These are phyloP conservation scores for Sebastes alutus DNA, from an alignment of 2,797 vertebrate species.

Conservation along the genomic window DNA sequence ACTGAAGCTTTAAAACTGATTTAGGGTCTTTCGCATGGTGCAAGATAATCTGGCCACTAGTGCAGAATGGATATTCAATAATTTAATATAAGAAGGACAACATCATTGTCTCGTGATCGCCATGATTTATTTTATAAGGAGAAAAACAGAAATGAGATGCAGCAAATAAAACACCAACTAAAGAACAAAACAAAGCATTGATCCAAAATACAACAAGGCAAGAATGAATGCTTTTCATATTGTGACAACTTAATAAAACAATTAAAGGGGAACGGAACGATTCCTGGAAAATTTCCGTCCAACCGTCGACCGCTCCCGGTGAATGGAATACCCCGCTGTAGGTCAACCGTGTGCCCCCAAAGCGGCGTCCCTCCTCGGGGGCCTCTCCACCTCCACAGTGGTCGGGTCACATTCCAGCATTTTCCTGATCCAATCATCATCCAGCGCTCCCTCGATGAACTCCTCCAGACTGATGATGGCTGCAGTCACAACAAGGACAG, in stretches of 20 bases:
- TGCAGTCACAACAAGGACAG: conserved; percentile 46
- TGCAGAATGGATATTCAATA: background rate
- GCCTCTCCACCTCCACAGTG: conserved; percentile 76
- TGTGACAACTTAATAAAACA: background rate
- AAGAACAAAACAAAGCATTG: background rate
- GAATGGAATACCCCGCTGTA: conserved; percentile 7
- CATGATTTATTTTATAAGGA: background rate
- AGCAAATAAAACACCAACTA: background rate
- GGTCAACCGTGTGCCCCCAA: conserved; percentile 41
- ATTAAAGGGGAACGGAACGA: background rate
- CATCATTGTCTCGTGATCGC: background rate
- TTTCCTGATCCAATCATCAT: conserved; percentile 82
- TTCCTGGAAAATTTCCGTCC: background rate
- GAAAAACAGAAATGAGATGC: background rate
- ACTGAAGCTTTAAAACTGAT: background rate
- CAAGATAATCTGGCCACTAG: background rate
- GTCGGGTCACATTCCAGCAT: conserved; percentile 85
- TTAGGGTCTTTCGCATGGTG: background rate
- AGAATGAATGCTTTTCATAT: background rate
- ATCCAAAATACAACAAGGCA: background rate
- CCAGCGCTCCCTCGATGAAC: conserved; percentile 80
- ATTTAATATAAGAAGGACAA: background rate
- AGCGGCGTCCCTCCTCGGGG: conserved; percentile 44
- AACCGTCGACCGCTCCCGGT: background rate
- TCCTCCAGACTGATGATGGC: conserved; percentile 82